Evolutionary conservation across 2,113 vertebrate genomes (phyloP), one percentile per base, ranked within the genome.

Genomic region (Nesoenas mayeri): DNA sequence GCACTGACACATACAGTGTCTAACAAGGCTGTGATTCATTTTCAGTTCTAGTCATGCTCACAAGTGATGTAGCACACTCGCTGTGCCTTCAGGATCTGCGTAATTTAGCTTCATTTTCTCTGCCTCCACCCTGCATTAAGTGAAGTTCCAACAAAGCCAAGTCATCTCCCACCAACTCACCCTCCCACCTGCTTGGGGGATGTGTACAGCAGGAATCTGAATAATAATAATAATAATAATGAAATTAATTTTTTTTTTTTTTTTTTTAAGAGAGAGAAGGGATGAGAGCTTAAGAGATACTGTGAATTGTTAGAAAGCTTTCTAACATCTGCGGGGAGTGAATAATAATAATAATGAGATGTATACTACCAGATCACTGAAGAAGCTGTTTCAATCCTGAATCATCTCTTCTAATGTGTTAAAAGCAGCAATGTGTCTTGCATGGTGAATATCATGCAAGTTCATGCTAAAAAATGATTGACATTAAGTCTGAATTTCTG

Each of bases 1-100:
- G 94, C 36, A 54, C 72, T 95, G 97, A 98, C 97, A 98, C 96
- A 98, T 48, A 77, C 85, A 88, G 96, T 92, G 91, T 96, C 95
- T 95, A 81, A 96, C 95, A 97, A 91, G 90, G 95, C 95, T 94
- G 85, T 93, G 98, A 98, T 97, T 98, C 97, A 98, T 95, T 94
- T 57, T 84, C 80, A 78, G 95, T 95, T 96, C 88, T 90, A 95
- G 91, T 94, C 96, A 94, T 91, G 89, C 97, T 96, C 95, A 96
- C 95, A 92, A 92, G 93, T 67, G 95, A 97, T 78, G 87, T 48
- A 86, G 95, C 93, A 85, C 67, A 20, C 75, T 97, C 67, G 67
- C 89, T 31, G 88, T 97, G 93, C 96, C 95, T 96, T 83, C 90
- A 51, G 92, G 75, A 96, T 91, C 92, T 91, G 93, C 38, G 66